These are phyloP conservation scores for Ichneumoninae sp. DNA, from an alignment of 2,888 invertebrate species.

Conservation along the genomic window DNA sequence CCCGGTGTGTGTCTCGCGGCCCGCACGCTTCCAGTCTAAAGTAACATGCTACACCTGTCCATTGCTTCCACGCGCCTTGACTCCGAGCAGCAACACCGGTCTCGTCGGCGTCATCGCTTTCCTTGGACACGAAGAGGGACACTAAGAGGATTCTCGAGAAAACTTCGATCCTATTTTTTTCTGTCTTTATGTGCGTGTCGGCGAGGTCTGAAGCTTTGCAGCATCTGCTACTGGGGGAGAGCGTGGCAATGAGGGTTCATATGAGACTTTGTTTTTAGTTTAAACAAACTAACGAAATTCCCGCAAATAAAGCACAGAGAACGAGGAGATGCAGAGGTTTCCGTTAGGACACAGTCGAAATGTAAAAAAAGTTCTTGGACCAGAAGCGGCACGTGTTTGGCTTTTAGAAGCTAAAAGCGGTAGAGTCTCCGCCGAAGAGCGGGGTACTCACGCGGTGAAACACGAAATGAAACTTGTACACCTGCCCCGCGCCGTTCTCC, in stretches of 20 bases:
- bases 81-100: slow-evolving; percentile 47
- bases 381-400: slow-evolving; percentile 41
- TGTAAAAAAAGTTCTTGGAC: slow-evolving; percentile 38
- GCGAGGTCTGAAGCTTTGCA: background rate
- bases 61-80: slow-evolving; percentile 53
- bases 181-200: slow-evolving; percentile 21
- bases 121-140: slow-evolving; percentile 53
- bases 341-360: background rate
- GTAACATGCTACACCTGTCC: slow-evolving; percentile 66
- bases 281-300: slow-evolving; percentile 13
- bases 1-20: slow-evolving; percentile 21
- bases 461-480: slow-evolving; percentile 79
- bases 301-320: slow-evolving; percentile 16
- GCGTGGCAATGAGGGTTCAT: too few relatives aligned
- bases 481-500: slow-evolving; percentile 67
- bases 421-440: slow-evolving; percentile 52
- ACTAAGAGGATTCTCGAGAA: slow-evolving; percentile 45
- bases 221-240: background rate
- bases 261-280: too few relatives aligned
- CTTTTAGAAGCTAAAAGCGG: slow-evolving; percentile 26
- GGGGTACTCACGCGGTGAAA: slow-evolving; percentile 71
- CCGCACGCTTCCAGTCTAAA: slow-evolving; percentile 49
- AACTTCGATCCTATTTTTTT: slow-evolving; percentile 11
- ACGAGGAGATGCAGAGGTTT: background rate
- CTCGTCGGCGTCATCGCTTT: slow-evolving; percentile 61